Conservation (phyloP, 2,797 vertebrate genomes). For the Hydrophis major region DNA sequence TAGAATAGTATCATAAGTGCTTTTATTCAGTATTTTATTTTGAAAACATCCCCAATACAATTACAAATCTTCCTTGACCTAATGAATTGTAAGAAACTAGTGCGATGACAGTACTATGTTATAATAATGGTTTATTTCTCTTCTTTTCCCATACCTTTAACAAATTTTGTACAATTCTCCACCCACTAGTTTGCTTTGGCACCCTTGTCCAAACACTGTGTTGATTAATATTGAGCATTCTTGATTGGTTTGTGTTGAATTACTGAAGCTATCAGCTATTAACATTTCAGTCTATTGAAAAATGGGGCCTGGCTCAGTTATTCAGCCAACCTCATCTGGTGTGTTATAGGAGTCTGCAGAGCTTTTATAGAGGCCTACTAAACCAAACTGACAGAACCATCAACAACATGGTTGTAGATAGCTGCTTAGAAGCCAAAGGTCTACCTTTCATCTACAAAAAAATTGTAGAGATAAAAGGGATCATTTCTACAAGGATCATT, state of each 20-base stretch:
- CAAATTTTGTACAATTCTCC: slow-evolving; percentile 10
- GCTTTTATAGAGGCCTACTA: not conserved
- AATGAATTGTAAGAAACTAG: slow-evolving; percentile 8
- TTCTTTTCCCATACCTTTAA: not conserved
- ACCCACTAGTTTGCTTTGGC: slow-evolving; percentile 12
- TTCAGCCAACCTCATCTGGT: not conserved
- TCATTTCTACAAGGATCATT: not conserved
- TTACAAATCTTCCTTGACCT: not conserved
- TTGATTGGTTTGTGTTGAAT: slow-evolving; percentile 10
- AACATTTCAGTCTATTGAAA: slow-evolving; percentile 10
- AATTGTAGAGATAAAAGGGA: not conserved
- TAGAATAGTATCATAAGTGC: slow-evolving; percentile 13
- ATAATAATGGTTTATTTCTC: slow-evolving; percentile 21
- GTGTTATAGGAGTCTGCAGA: not conserved
- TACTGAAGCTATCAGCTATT: not conserved
- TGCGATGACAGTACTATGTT: not conserved
- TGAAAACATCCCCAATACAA: not conserved
- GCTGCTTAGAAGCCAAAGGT: not conserved
- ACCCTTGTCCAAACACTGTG: slow-evolving; percentile 16
- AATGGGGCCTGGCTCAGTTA: not conserved
- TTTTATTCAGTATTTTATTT: slow-evolving; percentile 23
- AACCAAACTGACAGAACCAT: not conserved
- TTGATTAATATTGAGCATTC: slow-evolving; percentile 7
- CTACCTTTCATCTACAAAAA: not conserved
- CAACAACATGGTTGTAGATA: not conserved